These are phyloP conservation scores for Gerosis bhagava DNA, from an alignment of 2,888 invertebrate species.

Conservation along the genomic window DNA sequence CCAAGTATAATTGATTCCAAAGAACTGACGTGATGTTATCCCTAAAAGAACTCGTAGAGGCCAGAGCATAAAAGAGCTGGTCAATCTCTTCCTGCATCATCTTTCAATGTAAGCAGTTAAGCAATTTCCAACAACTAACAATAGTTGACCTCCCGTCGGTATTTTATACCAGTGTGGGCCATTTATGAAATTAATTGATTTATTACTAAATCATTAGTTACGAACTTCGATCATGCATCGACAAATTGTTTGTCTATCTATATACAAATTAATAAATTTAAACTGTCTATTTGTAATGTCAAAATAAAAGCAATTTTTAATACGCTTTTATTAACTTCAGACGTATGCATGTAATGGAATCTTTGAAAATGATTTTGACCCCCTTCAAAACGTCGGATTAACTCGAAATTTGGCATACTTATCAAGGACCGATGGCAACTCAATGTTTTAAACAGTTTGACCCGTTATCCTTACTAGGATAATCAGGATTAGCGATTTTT, in stretches of 20 bases:
- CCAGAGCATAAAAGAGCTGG: conserved; percentile 44
- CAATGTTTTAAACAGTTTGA: no score
- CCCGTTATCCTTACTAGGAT: no score
- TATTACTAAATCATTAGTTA: conserved; percentile 41
- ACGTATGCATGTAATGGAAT: no score
- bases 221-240: conserved; percentile 24
- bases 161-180: conserved; percentile 45
- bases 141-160: conserved; percentile 55
- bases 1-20: conserved; percentile 41
- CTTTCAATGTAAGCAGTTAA: conserved; percentile 48
- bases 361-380: no score
- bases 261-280: no score
- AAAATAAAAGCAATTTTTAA: no score
- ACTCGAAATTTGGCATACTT: no score
- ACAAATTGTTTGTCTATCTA: not conserved
- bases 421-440: no score
- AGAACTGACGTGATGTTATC: conserved; percentile 35
- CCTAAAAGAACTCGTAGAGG: conserved; percentile 42
- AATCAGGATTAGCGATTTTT: no score
- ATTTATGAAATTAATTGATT: conserved; percentile 52
- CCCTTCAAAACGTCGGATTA: no score
- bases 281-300: no score
- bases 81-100: conserved; percentile 40
- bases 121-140: conserved; percentile 49
- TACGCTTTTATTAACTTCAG: no score